A percentile compares a stretch with the other conserved stretches of the same genome.
Evolutionary conservation across 2,797 vertebrate species (phyloP).

Genomic region (Telmatherina bonti): DNA sequence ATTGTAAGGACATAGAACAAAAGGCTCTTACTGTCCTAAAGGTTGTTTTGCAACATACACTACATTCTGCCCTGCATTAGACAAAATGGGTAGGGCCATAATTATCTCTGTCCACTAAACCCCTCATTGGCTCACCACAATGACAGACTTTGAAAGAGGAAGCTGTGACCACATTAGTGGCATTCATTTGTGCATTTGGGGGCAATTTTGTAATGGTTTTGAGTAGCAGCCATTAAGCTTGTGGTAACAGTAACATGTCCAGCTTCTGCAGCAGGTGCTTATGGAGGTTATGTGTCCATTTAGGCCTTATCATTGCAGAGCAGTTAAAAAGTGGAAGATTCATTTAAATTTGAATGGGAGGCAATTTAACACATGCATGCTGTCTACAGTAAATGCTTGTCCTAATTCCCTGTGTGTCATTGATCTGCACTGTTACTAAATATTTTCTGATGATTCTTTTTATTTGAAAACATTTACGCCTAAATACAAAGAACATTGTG

Average conservation of each 20-base stretch:
- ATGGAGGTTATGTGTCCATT: conserved; percentile 79
- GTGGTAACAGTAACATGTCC: conserved; percentile 76
- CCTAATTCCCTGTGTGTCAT: conserved; percentile 23
- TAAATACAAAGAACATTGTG: not conserved
- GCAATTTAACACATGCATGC: conserved; percentile 67
- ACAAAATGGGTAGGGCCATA: conserved; percentile 26
- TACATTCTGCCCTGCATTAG: conserved; percentile 16
- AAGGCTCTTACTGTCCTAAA: conserved; percentile 2
- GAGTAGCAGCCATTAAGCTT: conserved; percentile 69
- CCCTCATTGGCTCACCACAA: conserved; percentile 46
- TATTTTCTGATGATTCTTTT: conserved; percentile 23
- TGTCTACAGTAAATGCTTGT: conserved; percentile 24
- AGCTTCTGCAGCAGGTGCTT: conserved; percentile 80
- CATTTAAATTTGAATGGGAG: conserved; percentile 63
- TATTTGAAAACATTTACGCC: conserved; percentile 33
- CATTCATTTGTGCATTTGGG: conserved; percentile 64
- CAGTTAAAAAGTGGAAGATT: conserved; percentile 67
- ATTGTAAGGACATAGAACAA: conserved; percentile 27
- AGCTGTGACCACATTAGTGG: conserved; percentile 62
- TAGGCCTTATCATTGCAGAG: conserved; percentile 67
- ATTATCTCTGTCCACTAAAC: conserved; percentile 57
- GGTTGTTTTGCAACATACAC: conserved; percentile 24
- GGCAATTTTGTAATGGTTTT: conserved; percentile 68
- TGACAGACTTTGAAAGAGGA: conserved; percentile 50
- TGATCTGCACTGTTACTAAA: conserved; percentile 15